Conservation (phyloP, 2,888 invertebrate genomes). For the Drosophila cognata region DNA sequence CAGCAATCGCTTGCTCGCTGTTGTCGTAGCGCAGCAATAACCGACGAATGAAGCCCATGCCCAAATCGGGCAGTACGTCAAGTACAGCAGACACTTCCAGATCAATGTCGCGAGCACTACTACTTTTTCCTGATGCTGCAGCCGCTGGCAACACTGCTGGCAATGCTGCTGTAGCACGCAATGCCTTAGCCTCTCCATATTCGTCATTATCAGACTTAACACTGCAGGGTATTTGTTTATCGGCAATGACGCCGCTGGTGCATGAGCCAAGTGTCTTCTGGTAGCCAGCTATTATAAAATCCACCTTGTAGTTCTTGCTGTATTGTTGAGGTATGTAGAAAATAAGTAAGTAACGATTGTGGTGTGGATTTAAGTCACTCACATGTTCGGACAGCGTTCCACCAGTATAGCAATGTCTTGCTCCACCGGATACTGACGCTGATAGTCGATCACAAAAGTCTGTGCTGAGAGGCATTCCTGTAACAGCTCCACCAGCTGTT, state of each 20-base stretch:
- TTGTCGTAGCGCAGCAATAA: slow-evolving; percentile 92
- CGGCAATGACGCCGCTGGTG: slow-evolving; percentile 51
- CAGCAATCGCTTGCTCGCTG: slow-evolving; percentile 92
- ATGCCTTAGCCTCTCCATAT: slow-evolving; percentile 38
- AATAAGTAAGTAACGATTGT: background rate
- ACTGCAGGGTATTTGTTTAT: slow-evolving; percentile 27
- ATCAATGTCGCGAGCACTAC: slow-evolving; percentile 81
- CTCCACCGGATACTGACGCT: slow-evolving; percentile 88
- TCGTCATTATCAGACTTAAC: slow-evolving; percentile 46
- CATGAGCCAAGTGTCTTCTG: slow-evolving; percentile 60
- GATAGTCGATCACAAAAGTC: slow-evolving; percentile 89
- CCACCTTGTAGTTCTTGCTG: slow-evolving; percentile 66
- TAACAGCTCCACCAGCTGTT: slow-evolving; percentile 83
- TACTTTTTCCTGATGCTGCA: slow-evolving; percentile 22
- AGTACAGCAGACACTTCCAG: slow-evolving; percentile 85
- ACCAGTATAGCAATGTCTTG: slow-evolving; percentile 88
- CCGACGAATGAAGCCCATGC: slow-evolving; percentile 90
- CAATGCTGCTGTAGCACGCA: slow-evolving; percentile 20
- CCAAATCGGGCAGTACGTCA: slow-evolving; percentile 91
- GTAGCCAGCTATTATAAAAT: slow-evolving; percentile 63
- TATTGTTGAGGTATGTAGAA: background rate
- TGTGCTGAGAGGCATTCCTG: slow-evolving; percentile 86
- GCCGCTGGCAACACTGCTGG: slow-evolving; percentile 26
- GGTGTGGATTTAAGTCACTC: slow-evolving; percentile 84
- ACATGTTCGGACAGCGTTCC: slow-evolving; percentile 89